Conservation (phyloP, 1,140 invertebrate genomes). For the Drosophila cardini region DNA sequence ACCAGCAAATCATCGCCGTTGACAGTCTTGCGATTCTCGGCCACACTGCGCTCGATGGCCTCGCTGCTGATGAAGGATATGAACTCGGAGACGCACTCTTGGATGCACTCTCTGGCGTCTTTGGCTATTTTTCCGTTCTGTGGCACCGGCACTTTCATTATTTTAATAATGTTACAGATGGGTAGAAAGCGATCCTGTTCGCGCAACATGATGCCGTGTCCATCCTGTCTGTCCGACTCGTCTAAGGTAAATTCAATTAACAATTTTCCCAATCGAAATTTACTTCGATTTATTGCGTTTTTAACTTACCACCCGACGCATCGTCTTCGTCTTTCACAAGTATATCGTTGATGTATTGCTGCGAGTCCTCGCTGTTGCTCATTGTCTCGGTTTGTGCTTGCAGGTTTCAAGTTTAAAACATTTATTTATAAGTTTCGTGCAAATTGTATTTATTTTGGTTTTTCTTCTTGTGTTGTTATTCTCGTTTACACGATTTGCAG, state of each 20-base stretch:
- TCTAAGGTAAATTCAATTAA: conserved; percentile 44
- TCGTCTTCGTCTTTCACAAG: conserved; percentile 76
- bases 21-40: conserved; percentile 99
- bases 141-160: conserved; percentile 99
- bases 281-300: not conserved
- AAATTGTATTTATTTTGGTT: conserved; percentile 19
- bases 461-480: conserved; percentile 13
- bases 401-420: not conserved
- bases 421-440: conserved; percentile 6
- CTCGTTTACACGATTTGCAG: conserved; percentile 8
- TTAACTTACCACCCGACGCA: conserved; percentile 63
- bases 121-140: conserved; percentile 99
- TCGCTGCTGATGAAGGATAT: conserved; percentile 99
- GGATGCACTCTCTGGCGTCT: conserved; percentile 99
- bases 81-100: conserved; percentile 99
- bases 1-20: conserved; percentile 99
- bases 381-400: conserved; percentile 41
- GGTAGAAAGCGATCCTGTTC: conserved; percentile 98
- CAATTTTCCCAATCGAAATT: not conserved
- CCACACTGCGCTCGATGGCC: conserved; percentile 97
- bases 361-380: conserved; percentile 80
- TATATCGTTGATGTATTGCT: conserved; percentile 71
- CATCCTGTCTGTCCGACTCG: conserved; percentile 76
- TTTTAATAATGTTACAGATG: conserved; percentile 99
- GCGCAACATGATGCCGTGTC: conserved; percentile 85